Percentiles rank a stretch among this genome's conserved stretches.
Conservation (phyloP, 1,140 invertebrate species). For the Saccostrea echinata region DNA sequence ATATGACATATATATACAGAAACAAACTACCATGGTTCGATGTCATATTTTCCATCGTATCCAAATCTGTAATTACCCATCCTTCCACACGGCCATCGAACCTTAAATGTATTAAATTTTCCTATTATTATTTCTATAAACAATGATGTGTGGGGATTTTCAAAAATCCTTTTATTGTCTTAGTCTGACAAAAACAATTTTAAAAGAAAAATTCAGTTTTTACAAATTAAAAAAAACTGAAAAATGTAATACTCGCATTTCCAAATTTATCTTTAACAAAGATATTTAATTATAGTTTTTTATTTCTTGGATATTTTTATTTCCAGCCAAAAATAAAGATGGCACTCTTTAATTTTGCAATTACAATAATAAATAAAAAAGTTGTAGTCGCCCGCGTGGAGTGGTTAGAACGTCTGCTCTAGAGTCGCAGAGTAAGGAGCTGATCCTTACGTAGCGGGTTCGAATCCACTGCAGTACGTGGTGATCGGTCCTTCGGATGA, state of each 20-base stretch:
- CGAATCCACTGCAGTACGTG: too few relatives aligned
- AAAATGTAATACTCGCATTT: not conserved
- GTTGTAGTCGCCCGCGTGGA: too few relatives aligned
- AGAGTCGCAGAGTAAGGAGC: too few relatives aligned
- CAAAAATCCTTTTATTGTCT: not conserved
- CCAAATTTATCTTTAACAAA: too few relatives aligned
- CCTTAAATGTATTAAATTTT: not conserved
- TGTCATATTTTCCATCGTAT: slow-evolving; percentile 8
- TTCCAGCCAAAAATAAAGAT: not conserved
- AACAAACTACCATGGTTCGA: not conserved
- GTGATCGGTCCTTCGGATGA: too few relatives aligned
- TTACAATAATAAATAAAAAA: not conserved
- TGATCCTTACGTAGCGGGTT: too few relatives aligned
- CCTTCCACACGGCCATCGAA: not conserved
- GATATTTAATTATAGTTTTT: too few relatives aligned
- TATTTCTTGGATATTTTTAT: too few relatives aligned
- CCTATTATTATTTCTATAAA: not conserved
- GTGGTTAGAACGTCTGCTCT: too few relatives aligned
- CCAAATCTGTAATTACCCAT: slow-evolving; percentile 21
- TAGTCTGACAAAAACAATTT: not conserved
- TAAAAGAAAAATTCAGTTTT: not conserved
- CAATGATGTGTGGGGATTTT: not conserved
- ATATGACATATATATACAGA: not conserved
- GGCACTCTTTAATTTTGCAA: not conserved
- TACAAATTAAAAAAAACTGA: not conserved